Conservation (phyloP, 2,888 invertebrate species). For the Cerceris rybyensis region DNA sequence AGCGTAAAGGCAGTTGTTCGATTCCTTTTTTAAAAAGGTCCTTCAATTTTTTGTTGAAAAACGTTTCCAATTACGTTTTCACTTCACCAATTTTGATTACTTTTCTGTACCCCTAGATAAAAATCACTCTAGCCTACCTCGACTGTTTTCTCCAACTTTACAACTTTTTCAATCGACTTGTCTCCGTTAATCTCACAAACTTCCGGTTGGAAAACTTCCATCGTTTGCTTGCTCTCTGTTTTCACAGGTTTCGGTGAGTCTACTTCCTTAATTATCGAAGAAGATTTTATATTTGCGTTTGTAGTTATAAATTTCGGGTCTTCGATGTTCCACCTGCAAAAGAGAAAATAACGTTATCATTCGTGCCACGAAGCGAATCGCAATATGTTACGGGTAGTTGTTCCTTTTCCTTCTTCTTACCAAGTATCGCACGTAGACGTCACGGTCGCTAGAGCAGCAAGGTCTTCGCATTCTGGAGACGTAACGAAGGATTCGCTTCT, state of each 20-base stretch:
- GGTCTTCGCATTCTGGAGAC: constrained; percentile 86
- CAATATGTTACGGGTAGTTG: not conserved
- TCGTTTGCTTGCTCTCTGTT: constrained; percentile 1
- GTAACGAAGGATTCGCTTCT: constrained; percentile 88
- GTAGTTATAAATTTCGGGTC: constrained; percentile 38
- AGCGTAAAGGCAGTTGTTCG: no score
- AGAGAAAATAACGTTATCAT: not conserved
- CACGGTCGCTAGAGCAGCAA: constrained; percentile 34
- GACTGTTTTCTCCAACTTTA: constrained; percentile 49
- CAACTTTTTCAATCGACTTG: constrained; percentile 34
- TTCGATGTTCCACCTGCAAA: constrained; percentile 40
- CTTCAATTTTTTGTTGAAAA: no score
- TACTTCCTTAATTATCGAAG: constrained; percentile 10
- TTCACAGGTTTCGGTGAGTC: constrained; percentile 22
- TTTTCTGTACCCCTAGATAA: no score
- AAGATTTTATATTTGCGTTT: constrained; percentile 1
- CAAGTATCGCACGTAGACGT: constrained; percentile 31
- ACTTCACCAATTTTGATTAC: no score
- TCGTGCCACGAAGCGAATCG: not conserved
- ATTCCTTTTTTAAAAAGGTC: no score
- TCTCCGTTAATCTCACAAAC: constrained; percentile 11
- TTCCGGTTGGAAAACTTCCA: constrained; percentile 18
- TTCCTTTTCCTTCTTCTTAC: constrained; percentile 22
- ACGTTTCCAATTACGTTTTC: no score
- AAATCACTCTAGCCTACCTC: constrained; percentile 39